A percentile compares a stretch with the other conserved stretches of the same genome.
phyloP scores from a whole-genome alignment of 2,888 invertebrate genomes.

The Hecatera dysodea region DNA sequence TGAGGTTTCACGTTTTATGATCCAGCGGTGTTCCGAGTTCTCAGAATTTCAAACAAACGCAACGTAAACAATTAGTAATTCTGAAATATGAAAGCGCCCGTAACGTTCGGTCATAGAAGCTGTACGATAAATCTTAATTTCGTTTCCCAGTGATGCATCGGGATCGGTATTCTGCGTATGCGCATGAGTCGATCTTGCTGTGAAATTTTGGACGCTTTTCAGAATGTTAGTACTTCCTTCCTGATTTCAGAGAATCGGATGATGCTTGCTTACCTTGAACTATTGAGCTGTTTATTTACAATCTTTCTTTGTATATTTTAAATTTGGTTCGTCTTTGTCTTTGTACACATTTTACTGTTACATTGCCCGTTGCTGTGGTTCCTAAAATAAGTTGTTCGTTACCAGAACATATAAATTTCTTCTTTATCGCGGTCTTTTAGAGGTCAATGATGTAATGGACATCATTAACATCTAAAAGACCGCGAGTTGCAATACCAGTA shows the following conservation, averaged over 20 bases:
- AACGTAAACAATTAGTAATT: conserved; percentile 61
- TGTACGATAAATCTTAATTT: conserved; percentile 57
- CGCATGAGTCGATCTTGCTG: conserved; percentile 52
- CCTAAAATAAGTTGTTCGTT: neutral
- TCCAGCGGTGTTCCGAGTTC: conserved; percentile 32
- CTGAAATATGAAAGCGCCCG: conserved; percentile 55
- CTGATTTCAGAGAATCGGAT: conserved; percentile 53
- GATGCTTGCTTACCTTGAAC: conserved; percentile 36
- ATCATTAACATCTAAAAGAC: neutral
- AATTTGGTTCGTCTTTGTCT: conserved; percentile 6
- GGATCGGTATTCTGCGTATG: conserved; percentile 59
- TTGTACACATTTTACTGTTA: conserved; percentile 10
- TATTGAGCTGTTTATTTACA: conserved; percentile 31
- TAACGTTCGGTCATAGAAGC: conserved; percentile 35
- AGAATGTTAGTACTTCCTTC: conserved; percentile 63
- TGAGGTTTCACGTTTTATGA: conserved; percentile 42
- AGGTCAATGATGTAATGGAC: neutral
- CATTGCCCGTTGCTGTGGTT: neutral
- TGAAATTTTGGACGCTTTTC: conserved; percentile 65
- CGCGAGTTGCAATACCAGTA: neutral
- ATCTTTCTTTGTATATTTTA: neutral
- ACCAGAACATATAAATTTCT: neutral
- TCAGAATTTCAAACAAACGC: conserved; percentile 40
- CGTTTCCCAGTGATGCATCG: conserved; percentile 55
- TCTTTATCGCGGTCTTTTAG: neutral